phyloP scores from a whole-genome alignment of 2,113 vertebrate genomes.

The Ploceus nigricollis region DNA sequence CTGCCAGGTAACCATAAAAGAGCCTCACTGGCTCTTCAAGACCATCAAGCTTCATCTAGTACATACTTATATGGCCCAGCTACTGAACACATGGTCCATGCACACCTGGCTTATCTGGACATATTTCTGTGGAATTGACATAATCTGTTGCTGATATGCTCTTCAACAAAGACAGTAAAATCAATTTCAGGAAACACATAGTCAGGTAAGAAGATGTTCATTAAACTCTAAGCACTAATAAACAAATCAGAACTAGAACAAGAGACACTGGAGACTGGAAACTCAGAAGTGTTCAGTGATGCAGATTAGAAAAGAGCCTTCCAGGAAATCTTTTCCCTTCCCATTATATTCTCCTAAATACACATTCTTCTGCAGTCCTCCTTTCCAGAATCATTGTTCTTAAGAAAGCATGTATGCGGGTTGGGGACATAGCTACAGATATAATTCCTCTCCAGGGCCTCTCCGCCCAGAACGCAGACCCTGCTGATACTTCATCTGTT shows the following conservation, averaged over 20 bases:
- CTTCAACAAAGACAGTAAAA: neutral
- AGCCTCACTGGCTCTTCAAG: neutral
- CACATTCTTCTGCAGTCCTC: neutral
- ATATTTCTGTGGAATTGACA: neutral
- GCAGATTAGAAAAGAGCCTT: neutral
- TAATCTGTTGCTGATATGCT: neutral
- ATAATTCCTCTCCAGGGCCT: neutral
- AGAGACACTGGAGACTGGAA: neutral
- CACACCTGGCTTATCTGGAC: neutral
- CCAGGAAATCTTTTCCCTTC: neutral
- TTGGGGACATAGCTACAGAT: neutral
- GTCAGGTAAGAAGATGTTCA: neutral
- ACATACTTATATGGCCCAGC: neutral
- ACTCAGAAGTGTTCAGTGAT: neutral
- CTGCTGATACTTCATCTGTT: neutral
- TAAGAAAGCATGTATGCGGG: rapidly evolving
- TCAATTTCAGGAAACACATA: neutral
- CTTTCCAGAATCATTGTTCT: neutral
- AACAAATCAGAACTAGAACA: neutral
- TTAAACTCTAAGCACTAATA: neutral
- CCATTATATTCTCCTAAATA: neutral
- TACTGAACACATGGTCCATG: neutral
- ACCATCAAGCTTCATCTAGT: neutral
- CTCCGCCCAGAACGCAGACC: neutral
- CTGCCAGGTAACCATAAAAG: neutral